Evolutionary conservation across 2,113 vertebrate genomes (phyloP), one percentile per base, ranked within the genome.

Genomic region (Python bivittatus): DNA sequence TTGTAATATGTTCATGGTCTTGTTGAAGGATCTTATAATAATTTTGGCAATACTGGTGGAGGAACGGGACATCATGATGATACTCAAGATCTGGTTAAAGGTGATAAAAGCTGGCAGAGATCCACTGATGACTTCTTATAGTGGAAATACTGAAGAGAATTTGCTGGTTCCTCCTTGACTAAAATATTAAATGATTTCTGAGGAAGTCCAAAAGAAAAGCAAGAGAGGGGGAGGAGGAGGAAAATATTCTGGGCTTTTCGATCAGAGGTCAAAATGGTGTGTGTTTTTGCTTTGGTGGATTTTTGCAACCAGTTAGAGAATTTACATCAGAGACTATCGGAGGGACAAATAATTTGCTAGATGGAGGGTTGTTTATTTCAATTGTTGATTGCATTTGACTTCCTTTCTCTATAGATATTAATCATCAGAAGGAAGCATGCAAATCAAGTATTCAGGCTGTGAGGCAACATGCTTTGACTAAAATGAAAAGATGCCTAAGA

Each of bases 331-430:
- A 91, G 25, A 60, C n/a, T 85, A 9, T 84, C 58, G 88, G 29
- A 88, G 5, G 2, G 53, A 12, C 22, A 92, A 90, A 52, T 44
- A 88, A 1, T 91, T 95, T 72, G 79, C 8, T 92, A 94, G 38
- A 29, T 86, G 64, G 33, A 89, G 5, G 42, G 25, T 0, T 91
- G 60, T 92, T 88, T 86, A 85, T 48, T 93, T 93, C 52, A 79
- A 94, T 88, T 87, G 53, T 10, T 83, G 91, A 44, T 93, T 93
- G 2, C 90, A 92, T 93, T 90, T 93, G 29, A 10, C 44, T 92
- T 48, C 1, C 27, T 68, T 58, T 90, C 87, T 94, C 91, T 57
- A 86, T 29, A 88, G 54, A 92, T 56, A 92, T 56, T 93, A 92
- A 89, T 91, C 53, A 29, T 84, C 22, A 92, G 3, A 92, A 92